Evolutionary conservation across 2,113 vertebrate genomes (phyloP).

Genomic region (Cebus imitator): DNA sequence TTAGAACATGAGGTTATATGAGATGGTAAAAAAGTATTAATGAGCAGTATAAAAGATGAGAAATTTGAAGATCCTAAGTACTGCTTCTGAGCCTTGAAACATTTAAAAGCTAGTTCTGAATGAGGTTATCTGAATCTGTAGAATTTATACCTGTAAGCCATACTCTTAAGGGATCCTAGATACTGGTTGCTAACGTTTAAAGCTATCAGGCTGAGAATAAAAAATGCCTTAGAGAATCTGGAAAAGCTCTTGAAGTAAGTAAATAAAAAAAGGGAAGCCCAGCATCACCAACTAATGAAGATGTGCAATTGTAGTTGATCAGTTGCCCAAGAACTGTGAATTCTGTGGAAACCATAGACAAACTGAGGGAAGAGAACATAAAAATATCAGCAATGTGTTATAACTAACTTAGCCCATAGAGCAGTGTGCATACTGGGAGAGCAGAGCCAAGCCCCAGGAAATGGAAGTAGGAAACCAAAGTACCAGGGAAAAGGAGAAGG

Average conservation of each 20-base stretch:
- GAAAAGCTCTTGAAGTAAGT: neutral
- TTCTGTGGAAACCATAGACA: neutral
- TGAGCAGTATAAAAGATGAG: neutral
- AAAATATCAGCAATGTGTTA: neutral
- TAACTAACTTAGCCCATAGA: neutral
- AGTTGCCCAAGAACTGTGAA: neutral
- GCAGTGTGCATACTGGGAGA: neutral
- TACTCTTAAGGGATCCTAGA: neutral
- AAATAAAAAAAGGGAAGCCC: neutral
- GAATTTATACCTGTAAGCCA: neutral
- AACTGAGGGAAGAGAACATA: neutral
- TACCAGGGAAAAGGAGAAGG: neutral
- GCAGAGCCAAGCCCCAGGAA: neutral
- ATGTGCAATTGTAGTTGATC: neutral
- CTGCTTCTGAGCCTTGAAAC: neutral
- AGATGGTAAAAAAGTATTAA: neutral
- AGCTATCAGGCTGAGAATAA: neutral
- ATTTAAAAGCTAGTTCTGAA: neutral
- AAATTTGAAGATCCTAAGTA: neutral
- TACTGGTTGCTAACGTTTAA: neutral
- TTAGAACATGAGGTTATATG: neutral
- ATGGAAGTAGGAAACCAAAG: neutral
- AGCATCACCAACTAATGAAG: neutral
- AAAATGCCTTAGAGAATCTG: neutral
- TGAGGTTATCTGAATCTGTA: neutral